A percentile compares a stretch with the other conserved stretches of the same genome.
phyloP scores from a whole-genome alignment of 1,140 invertebrate species.

The Drosophila bifasciata region DNA sequence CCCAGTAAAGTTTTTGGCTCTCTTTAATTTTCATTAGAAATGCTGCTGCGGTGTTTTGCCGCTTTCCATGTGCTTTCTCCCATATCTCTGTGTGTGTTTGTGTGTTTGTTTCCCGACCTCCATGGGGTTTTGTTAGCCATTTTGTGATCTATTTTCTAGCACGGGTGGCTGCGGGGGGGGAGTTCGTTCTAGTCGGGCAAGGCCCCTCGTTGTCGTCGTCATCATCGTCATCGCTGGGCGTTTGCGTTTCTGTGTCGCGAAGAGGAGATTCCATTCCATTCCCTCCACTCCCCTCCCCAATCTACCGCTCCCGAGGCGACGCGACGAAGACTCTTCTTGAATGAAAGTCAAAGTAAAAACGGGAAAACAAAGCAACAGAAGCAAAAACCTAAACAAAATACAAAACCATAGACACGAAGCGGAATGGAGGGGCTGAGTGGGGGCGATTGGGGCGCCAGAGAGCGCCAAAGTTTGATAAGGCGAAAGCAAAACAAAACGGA shows the following conservation, averaged over 20 bases:
- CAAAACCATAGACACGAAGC: slow-evolving; percentile 53
- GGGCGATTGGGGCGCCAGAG: slow-evolving; percentile 55
- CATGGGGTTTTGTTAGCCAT: slow-evolving; percentile 66
- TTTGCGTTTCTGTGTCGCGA: slow-evolving; percentile 71
- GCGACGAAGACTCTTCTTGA: slow-evolving; percentile 73
- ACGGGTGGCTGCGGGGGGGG: slow-evolving; percentile 40
- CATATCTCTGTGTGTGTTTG: slow-evolving; percentile 13
- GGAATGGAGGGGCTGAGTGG: slow-evolving; percentile 2
- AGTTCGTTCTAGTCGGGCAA: slow-evolving; percentile 4
- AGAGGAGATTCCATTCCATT: slow-evolving; percentile 24
- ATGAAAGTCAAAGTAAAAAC: slow-evolving; percentile 84
- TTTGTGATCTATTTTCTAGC: slow-evolving; percentile 74
- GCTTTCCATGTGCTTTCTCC: no score
- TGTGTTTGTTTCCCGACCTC: slow-evolving; percentile 51
- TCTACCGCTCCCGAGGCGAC: slow-evolving; percentile 34
- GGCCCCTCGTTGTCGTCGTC: no score
- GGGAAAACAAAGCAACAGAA: slow-evolving; percentile 69
- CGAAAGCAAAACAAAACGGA: slow-evolving; percentile 57
- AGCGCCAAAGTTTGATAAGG: slow-evolving; percentile 76
- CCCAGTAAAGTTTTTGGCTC: background rate
- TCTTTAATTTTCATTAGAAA: slow-evolving; percentile 67
- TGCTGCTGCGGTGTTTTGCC: slow-evolving; percentile 3
- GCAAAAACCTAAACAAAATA: slow-evolving; percentile 82
- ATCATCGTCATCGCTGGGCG: slow-evolving; percentile 40
- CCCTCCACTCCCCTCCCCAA: no score